These are phyloP conservation scores for Amazona finschi DNA, from an alignment of 2,797 vertebrate genomes.

Conservation along the genomic window DNA sequence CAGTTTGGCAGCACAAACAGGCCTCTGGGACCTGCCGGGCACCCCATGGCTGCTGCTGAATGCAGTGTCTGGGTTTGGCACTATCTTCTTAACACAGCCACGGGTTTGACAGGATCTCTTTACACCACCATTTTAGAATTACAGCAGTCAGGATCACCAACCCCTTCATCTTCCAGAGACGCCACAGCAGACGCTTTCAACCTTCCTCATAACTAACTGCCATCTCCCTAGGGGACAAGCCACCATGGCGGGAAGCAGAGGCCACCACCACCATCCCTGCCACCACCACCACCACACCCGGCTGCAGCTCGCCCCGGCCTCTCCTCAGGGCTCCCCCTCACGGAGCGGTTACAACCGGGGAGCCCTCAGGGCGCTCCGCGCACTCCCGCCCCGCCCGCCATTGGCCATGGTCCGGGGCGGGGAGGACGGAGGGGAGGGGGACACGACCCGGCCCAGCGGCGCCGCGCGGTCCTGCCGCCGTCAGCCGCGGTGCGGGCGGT, in stretches of 20 bases:
- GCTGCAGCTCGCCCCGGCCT: not conserved
- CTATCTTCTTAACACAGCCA: not conserved
- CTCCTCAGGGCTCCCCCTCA: not conserved
- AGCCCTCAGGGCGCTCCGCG: no score
- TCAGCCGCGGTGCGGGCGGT: not conserved
- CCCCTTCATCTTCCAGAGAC: not conserved
- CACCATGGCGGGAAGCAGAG: not conserved
- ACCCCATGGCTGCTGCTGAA: not conserved
- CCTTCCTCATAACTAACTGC: no score
- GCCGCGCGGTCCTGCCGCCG: not conserved
- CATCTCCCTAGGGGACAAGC: not conserved
- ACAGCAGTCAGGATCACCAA: not conserved
- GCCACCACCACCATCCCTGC: rapidly evolving
- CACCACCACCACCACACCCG: not conserved
- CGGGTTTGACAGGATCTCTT: not conserved
- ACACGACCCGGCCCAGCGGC: no score
- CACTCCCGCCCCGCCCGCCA: not conserved
- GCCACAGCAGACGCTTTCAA: not conserved
- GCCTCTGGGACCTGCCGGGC: not conserved
- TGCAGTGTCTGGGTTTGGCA: not conserved
- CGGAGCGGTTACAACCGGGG: no score
- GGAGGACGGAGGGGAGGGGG: no score
- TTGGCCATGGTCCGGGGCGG: not conserved
- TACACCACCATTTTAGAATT: not conserved
- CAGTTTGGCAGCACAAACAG: not conserved